Percentiles rank a stretch among this genome's conserved stretches.
These are phyloP conservation scores for Liparis tanakae DNA, from an alignment of 2,797 vertebrate species.

Conservation along the genomic window DNA sequence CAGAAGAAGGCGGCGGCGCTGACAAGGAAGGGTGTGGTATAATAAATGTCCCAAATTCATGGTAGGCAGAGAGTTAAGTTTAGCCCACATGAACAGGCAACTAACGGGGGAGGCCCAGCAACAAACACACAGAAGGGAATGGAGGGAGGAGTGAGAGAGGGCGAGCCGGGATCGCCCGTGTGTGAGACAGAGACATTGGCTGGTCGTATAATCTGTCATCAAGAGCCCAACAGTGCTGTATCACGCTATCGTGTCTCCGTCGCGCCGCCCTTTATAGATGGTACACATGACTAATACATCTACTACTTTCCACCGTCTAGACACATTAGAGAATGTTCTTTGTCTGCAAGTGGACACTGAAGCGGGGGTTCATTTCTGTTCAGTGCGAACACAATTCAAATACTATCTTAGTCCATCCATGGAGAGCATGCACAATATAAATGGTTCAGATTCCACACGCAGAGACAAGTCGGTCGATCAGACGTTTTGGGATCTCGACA, in stretches of 20 bases:
- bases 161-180: slow-evolving; percentile 37
- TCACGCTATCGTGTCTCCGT: slow-evolving; percentile 40
- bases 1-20: slow-evolving; percentile 52
- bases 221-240: slow-evolving; percentile 33
- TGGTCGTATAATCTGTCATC: slow-evolving; percentile 63
- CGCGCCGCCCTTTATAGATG: slow-evolving; percentile 60
- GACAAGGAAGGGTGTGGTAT: slow-evolving; percentile 73
- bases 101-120: slow-evolving; percentile 52
- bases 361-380: slow-evolving; percentile 28
- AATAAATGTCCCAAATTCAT: slow-evolving; percentile 74
- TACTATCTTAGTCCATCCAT: neutral
- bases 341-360: slow-evolving; percentile 32
- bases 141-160: slow-evolving; percentile 16
- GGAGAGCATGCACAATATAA: slow-evolving; percentile 17
- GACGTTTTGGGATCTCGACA: neutral
- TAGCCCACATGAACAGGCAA: slow-evolving; percentile 72
- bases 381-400: slow-evolving; percentile 37
- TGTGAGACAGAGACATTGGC: slow-evolving; percentile 48
- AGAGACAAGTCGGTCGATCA: neutral
- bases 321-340: slow-evolving; percentile 45
- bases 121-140: slow-evolving; percentile 51
- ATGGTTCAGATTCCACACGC: slow-evolving; percentile 5
- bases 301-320: slow-evolving; percentile 52
- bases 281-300: slow-evolving; percentile 58
- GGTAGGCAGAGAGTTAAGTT: slow-evolving; percentile 77